These are phyloP conservation scores for Tringa solitaria DNA, from an alignment of 2,113 vertebrate species.

Conservation along the genomic window DNA sequence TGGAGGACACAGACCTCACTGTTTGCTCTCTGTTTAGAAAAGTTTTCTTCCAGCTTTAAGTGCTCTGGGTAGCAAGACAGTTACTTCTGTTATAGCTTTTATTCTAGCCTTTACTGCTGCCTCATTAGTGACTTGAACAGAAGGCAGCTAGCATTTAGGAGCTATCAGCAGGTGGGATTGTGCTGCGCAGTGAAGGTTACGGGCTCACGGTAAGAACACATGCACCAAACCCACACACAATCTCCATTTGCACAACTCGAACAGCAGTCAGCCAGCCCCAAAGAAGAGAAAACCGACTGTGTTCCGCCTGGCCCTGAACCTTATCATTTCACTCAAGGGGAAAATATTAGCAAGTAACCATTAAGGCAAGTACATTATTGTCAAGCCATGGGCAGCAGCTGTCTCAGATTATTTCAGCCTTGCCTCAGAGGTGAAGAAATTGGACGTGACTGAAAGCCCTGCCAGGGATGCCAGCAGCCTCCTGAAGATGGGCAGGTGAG, in stretches of 20 bases:
- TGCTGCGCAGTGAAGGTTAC: background rate
- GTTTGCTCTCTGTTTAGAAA: background rate
- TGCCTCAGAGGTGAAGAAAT: background rate
- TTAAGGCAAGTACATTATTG: background rate
- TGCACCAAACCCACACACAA: background rate
- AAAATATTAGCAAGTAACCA: background rate
- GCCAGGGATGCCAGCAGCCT: background rate
- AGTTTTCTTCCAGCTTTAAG: background rate
- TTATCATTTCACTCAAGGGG: background rate
- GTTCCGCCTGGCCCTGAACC: background rate
- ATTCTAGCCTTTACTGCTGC: background rate
- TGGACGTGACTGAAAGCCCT: background rate
- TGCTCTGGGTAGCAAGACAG: background rate
- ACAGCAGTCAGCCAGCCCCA: background rate
- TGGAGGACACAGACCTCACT: background rate
- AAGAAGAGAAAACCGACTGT: background rate
- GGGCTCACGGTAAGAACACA: background rate
- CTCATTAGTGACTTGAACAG: background rate
- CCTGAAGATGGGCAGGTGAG: background rate
- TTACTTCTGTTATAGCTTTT: background rate
- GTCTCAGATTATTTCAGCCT: background rate
- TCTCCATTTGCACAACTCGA: background rate
- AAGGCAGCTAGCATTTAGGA: background rate
- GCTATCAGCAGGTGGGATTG: rapidly evolving
- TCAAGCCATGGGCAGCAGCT: constrained; percentile 9